Evolutionary conservation across 2,797 vertebrate species (phyloP).

Genomic region (Coranthus polyacanthus): DNA sequence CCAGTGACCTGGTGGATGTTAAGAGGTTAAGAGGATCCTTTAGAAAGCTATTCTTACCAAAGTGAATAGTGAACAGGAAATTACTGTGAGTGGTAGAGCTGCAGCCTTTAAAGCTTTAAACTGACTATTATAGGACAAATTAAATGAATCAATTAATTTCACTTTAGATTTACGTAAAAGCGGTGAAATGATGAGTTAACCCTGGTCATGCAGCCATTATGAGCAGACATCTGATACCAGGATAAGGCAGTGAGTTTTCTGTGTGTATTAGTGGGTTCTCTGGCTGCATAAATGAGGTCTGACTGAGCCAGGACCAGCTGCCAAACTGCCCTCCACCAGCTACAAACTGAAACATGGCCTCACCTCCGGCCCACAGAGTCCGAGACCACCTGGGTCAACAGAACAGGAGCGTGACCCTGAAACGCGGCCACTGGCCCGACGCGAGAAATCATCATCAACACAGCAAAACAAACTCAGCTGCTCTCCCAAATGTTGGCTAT

Average conservation of each 20-base stretch:
- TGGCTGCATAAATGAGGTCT: conserved; percentile 31
- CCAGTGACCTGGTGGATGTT: no score
- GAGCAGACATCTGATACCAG: conserved; percentile 1
- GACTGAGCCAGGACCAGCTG: conserved; percentile 48
- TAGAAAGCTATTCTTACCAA: no score
- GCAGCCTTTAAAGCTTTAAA: no score
- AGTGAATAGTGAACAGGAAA: no score
- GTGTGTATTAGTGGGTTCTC: neutral
- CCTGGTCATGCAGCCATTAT: neutral
- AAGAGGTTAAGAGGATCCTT: no score
- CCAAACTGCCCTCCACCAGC: conserved; percentile 55
- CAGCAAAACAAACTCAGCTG: conserved; percentile 52
- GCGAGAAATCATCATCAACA: conserved; percentile 54
- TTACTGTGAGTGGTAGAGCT: no score
- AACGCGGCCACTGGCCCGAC: conserved; percentile 34
- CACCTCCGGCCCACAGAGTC: conserved; percentile 47
- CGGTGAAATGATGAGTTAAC: no score
- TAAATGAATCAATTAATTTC: no score
- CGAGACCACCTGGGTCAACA: conserved; percentile 60
- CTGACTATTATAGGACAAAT: no score
- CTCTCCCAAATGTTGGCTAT: conserved; percentile 59
- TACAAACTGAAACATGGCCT: conserved; percentile 65
- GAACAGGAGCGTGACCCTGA: conserved; percentile 52
- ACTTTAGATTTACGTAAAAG: no score
- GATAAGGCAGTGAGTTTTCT: neutral